Base-by-base conservation (phyloP, 2,888 invertebrate genomes). In the Notodromas monacha region DNA sequence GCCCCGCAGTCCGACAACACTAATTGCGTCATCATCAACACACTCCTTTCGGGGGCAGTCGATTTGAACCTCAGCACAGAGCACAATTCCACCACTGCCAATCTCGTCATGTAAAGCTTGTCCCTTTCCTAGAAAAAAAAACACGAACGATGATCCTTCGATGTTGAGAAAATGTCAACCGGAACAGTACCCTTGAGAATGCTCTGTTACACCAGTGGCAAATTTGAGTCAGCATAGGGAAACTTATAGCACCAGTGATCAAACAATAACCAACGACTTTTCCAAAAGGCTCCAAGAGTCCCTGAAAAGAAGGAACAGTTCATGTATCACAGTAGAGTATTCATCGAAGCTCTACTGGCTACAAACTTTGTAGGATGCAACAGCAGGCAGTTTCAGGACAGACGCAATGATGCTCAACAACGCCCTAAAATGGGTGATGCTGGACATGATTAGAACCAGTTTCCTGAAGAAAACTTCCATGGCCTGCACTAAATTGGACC, bases 61-160 rank as follows among this genome's bases (percentile, higher is more conserved):
- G 69, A 69, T 55, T 92, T 92, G 47, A 92, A 86, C 47, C 86
- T 73, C 35, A 96, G 57, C 1, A 84, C 86, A 48, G 86, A 84
- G 29, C 89, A 68, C 39, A 96, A 57, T 52, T 96, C 92, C 46
- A 68, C 76, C 27, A 89, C 76, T 31, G 86, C 64, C 42, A 77
- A 74, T 31, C 92, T 59, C 31, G 84, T 76, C 29, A 92, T 58
- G 36, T 76, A 63, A 46, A 81, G 58, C 55, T 84, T 86, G 52
- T 96, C 96, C 13, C 92, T 57, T 49, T 96, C 96, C 59, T 68
- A 46, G 4, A 45, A 45, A 21, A n/a, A 21, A n/a, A 21, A 8
- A n/a, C 21, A 21, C n/a, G n/a, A n/a, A n/a, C n/a, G n/a, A n/a
- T n/a, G n/a, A n/a, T n/a, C n/a, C n/a, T n/a, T n/a, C n/a, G n/a